phyloP scores from a whole-genome alignment of 2,888 invertebrate species.

The Epinotia demarniana region DNA sequence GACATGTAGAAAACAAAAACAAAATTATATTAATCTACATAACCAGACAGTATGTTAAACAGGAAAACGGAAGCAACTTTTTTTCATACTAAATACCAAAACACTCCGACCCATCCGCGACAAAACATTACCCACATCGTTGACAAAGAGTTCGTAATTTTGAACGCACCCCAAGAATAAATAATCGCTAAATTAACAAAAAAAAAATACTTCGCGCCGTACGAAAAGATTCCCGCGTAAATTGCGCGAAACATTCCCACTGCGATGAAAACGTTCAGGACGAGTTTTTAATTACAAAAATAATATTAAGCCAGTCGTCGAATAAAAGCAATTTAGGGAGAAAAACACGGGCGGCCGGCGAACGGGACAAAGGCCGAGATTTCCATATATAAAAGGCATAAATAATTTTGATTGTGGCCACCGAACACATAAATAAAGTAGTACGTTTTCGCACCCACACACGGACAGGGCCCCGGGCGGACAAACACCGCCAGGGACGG shows the following conservation, averaged over 20 bases:
- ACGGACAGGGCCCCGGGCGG: conserved; percentile 68
- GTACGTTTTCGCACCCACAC: conserved; percentile 67
- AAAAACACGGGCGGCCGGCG: conserved; percentile 57
- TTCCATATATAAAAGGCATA: conserved; percentile 77
- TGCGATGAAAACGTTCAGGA: conserved; percentile 69
- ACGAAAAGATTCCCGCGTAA: conserved; percentile 64
- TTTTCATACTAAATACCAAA: conserved; percentile 1
- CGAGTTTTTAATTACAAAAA: conserved; percentile 81
- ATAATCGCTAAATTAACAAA: conserved; percentile 44
- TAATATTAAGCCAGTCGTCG: conserved; percentile 78
- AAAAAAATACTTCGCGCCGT: conserved; percentile 49
- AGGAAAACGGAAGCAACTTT: background rate
- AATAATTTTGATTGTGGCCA: conserved; percentile 80
- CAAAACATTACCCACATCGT: conserved; percentile 19
- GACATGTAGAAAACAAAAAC: background rate
- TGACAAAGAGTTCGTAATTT: conserved; percentile 30
- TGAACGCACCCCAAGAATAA: conserved; percentile 38
- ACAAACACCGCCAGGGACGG: conserved; percentile 67
- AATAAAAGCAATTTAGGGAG: conserved; percentile 75
- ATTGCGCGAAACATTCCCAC: conserved; percentile 62
- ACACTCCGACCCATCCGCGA: background rate
- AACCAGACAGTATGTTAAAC: background rate
- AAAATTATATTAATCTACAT: background rate
- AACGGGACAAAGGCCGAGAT: conserved; percentile 71
- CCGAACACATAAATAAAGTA: conserved; percentile 75